Conservation (phyloP, 2,888 invertebrate genomes). For the Athripsodes cinereus region DNA sequence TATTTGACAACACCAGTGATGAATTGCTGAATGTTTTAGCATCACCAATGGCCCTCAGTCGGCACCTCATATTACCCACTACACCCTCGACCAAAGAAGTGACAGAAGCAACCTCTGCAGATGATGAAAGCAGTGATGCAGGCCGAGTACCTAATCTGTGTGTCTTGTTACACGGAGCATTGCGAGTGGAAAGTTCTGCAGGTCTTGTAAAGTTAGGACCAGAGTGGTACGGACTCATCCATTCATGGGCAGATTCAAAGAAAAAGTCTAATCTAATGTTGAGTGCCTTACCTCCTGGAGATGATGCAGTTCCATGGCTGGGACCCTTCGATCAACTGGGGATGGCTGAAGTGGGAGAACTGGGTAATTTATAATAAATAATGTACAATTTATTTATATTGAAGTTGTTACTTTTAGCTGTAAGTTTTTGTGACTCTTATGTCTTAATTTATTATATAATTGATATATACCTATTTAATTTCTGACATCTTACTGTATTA, state of each 20-base stretch:
- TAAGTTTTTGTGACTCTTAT: too few relatives aligned
- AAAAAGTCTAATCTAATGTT: conserved; percentile 91
- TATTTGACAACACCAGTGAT: too few relatives aligned
- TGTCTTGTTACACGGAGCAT: conserved; percentile 85
- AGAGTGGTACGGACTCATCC: conserved; percentile 92
- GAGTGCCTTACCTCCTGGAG: conserved; percentile 75
- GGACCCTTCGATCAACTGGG: conserved; percentile 76
- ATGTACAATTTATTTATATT: too few relatives aligned
- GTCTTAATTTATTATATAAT: too few relatives aligned
- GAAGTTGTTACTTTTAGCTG: too few relatives aligned
- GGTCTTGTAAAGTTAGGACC: conserved; percentile 73
- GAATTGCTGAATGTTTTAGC: conserved; percentile 39
- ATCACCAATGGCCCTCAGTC: conserved; percentile 85
- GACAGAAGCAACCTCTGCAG: neutral
- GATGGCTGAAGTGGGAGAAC: conserved; percentile 46
- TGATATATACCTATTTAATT: too few relatives aligned
- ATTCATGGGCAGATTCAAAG: conserved; percentile 89
- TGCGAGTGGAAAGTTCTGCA: conserved; percentile 79
- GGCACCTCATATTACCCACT: conserved; percentile 82
- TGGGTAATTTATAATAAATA: conserved; percentile 34
- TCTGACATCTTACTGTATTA: too few relatives aligned
- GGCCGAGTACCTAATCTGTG: conserved; percentile 84
- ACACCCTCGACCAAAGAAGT: conserved; percentile 36
- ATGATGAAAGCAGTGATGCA: conserved; percentile 48
- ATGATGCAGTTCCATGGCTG: conserved; percentile 77